These are phyloP conservation scores for Macquaria ambigua DNA, from an alignment of 2,113 vertebrate genomes.

Conservation along the genomic window DNA sequence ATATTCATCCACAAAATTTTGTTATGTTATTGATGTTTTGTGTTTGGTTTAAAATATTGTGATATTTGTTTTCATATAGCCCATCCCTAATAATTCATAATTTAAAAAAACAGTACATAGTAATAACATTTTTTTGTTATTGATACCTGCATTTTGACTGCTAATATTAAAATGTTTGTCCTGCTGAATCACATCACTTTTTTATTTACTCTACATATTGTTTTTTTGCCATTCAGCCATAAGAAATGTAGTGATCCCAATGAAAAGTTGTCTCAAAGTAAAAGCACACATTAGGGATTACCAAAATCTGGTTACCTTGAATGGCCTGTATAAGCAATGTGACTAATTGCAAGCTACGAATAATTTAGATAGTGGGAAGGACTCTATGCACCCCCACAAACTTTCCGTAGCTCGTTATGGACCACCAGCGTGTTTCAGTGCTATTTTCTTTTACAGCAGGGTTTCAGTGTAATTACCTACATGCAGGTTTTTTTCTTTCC, in stretches of 20 bases:
- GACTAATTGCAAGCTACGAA: background rate
- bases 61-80: background rate
- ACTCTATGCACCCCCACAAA: background rate
- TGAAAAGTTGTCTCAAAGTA: background rate
- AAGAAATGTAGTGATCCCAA: background rate
- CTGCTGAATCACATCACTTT: background rate
- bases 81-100: background rate
- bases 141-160: background rate
- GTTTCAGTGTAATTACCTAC: constrained; percentile 21
- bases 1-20: background rate
- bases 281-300: too few relatives aligned
- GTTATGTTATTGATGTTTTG: background rate
- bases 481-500: background rate
- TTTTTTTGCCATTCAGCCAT: background rate
- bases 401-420: constrained; percentile 9
- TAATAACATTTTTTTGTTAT: background rate
- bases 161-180: background rate
- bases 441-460: background rate
- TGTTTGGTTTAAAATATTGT: background rate
- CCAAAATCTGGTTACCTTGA: background rate
- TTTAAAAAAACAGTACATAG: background rate
- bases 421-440: background rate
- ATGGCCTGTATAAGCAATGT: background rate
- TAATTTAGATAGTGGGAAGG: background rate
- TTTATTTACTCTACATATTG: background rate